Conservation (phyloP, 2,888 invertebrate genomes). For the Leptinotarsa haldemani region DNA sequence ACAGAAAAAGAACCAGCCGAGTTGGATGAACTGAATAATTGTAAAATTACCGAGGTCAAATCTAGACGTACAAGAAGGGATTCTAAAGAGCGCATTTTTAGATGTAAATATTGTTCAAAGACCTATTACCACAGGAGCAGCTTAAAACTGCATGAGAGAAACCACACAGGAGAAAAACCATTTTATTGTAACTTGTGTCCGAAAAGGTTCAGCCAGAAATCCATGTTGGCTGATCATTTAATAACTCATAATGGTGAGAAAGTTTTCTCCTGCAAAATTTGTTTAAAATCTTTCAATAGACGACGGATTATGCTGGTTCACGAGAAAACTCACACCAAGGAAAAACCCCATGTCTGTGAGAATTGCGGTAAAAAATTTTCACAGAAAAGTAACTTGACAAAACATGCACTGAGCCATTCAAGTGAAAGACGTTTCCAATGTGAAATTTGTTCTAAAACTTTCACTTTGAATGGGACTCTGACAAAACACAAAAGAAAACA, state of each 20-base stretch:
- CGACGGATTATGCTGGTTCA: background rate
- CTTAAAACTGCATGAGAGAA: background rate
- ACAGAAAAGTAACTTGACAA: background rate
- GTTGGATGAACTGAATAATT: background rate
- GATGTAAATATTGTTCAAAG: background rate
- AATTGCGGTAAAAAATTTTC: background rate
- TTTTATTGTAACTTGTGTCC: background rate
- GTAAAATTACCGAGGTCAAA: background rate
- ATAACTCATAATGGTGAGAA: background rate
- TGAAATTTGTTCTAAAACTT: background rate
- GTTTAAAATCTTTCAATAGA: background rate
- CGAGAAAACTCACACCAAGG: background rate
- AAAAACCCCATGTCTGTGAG: background rate
- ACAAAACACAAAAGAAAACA: slow-evolving; percentile 2
- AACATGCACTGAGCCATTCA: background rate
- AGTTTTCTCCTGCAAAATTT: background rate
- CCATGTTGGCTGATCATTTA: background rate
- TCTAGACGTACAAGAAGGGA: background rate
- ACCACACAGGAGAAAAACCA: background rate
- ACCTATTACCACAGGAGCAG: background rate
- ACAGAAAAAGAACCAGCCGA: background rate
- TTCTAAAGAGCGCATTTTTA: background rate
- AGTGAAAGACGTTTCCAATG: background rate
- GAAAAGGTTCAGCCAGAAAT: background rate
- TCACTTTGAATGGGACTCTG: slow-evolving; percentile 1